Conservation (phyloP, 2,113 vertebrate genomes). For the Meriones unguiculatus region DNA sequence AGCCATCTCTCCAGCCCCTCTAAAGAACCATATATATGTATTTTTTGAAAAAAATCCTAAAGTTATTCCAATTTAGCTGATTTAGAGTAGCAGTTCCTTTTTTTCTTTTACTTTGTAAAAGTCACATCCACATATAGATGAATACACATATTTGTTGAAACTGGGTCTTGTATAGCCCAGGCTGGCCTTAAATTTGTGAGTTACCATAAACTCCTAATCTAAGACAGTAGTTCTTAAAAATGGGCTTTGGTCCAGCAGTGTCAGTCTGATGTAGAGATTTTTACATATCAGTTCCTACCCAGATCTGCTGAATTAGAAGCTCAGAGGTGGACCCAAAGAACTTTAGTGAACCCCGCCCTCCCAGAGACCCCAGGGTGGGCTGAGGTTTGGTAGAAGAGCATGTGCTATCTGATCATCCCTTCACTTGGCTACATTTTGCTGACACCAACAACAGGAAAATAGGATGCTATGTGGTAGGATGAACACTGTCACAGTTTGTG, state of each 20-base stretch:
- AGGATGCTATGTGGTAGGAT: neutral
- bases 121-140: neutral
- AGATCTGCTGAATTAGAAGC: neutral
- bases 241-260: neutral
- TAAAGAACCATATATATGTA: neutral
- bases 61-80: neutral
- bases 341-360: neutral
- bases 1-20: neutral
- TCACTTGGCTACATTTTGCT: neutral
- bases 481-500: neutral
- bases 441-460: neutral
- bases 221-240: neutral
- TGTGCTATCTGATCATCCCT: neutral
- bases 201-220: neutral
- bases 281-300: neutral
- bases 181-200: neutral
- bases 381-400: neutral
- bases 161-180: neutral
- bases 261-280: neutral
- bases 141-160: neutral
- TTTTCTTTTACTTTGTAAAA: neutral
- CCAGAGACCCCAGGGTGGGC: neutral
- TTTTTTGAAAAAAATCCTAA: neutral
- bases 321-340: neutral
- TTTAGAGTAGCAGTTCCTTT: neutral